phyloP scores from a whole-genome alignment of 2,113 vertebrate genomes.

The Chaenocephalus aceratus region DNA sequence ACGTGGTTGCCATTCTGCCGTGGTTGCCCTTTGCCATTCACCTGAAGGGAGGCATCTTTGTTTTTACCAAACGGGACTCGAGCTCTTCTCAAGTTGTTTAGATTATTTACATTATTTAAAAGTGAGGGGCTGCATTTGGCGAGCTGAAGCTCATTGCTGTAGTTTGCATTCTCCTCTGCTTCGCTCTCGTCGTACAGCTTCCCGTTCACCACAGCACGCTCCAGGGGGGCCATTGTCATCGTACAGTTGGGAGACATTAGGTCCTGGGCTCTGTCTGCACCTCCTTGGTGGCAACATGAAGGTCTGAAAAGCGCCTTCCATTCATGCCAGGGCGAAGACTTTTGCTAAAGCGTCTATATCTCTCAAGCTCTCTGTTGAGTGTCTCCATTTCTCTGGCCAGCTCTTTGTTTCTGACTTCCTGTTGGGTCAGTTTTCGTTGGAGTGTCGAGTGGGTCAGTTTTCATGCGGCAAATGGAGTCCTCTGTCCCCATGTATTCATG shows the following conservation, averaged over 20 bases:
- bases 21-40: conserved; percentile 88
- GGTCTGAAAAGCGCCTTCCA: conserved; percentile 92
- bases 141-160: conserved; percentile 85
- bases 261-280: conserved; percentile 93
- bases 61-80: conserved; percentile 90
- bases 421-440: conserved; percentile 93
- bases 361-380: conserved; percentile 92
- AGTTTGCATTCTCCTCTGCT: conserved; percentile 83
- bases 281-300: conserved; percentile 93
- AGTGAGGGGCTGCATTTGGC: conserved; percentile 85
- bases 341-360: conserved; percentile 93
- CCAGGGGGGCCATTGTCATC: conserved; percentile 87
- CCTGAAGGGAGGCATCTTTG: conserved; percentile 86
- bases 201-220: conserved; percentile 89
- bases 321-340: conserved; percentile 90
- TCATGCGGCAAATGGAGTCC: conserved; percentile 90
- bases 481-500: conserved; percentile 94
- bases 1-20: conserved; percentile 89
- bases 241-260: conserved; percentile 87
- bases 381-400: conserved; percentile 94
- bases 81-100: conserved; percentile 85
- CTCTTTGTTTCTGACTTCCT: conserved; percentile 95
- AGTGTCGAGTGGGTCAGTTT: conserved; percentile 90
- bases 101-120: conserved; percentile 87
- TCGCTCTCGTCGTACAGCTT: conserved; percentile 89